Base-by-base conservation (phyloP, 2,797 vertebrate species). In the Epinephelus malabaricus region DNA sequence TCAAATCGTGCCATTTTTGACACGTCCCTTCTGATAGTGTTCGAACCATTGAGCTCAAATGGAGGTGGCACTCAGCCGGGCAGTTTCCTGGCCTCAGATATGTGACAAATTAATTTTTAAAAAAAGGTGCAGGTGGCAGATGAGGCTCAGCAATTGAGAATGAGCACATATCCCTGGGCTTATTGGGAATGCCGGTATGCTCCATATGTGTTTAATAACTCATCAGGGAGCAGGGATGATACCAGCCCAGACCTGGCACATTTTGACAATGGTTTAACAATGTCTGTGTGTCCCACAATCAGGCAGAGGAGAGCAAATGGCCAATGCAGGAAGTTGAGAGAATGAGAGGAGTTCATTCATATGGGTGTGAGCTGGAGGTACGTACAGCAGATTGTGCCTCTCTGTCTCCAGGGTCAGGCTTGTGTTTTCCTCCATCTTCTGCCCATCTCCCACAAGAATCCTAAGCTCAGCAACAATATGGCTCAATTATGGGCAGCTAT, bases 201-300 rank as follows among this genome's bases (percentile, higher is more conserved):
- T 89, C 82, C 80, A 80, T 89, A 87, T 82, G 79, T 89, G 82
- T 91, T 89, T 88, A 91, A 93, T 92, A 82, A 88, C 80, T 89
- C 65, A 72, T 85, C 78, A 76, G 88, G 81, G 73, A 81, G 68
- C 64, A 56, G 66, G 34, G 59, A 63, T 73, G 82, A 30, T 78
- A 66, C 65, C 49, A 61, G 47, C 71, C 62, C 59, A 83, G 81
- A 76, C 62, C 55, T 84, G 73, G 64, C 83, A 78, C 55, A 55
- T 76, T 80, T 69, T 70, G 6, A 82, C 58, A 53, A 58, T 55
- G 61, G 40, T 53, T 68, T 74, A 77, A 86, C 76, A 60, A 49
- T 43, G 55, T 83, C 65, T 71, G 23, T 46, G 56, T 86, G 64
- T 60, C 65, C 50, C 53, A 62, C 77, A 79, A 67, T 73, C 69